phyloP scores from a whole-genome alignment of 2,113 vertebrate genomes.

The Ondatra zibethicus region DNA sequence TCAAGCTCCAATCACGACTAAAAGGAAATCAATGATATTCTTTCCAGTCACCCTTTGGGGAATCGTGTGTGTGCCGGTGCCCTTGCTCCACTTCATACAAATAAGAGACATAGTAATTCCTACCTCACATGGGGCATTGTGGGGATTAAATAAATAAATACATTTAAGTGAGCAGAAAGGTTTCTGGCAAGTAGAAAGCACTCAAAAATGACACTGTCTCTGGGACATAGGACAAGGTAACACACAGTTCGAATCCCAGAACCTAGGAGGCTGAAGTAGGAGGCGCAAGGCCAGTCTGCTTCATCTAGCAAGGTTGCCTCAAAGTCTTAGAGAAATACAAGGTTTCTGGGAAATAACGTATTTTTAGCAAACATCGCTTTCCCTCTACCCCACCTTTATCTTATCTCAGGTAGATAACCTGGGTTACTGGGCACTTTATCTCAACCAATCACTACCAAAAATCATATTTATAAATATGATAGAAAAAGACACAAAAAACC shows the following conservation, averaged over 20 bases:
- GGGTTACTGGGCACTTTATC: not conserved
- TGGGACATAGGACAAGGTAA: not conserved
- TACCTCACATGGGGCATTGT: not conserved
- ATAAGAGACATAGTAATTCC: constrained; percentile 46
- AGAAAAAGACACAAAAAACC: not conserved
- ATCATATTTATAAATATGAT: not conserved
- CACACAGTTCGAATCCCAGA: not conserved
- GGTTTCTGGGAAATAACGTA: constrained; percentile 7
- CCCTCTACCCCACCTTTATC: not conserved
- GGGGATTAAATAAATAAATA: not conserved
- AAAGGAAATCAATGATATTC: constrained; percentile 82
- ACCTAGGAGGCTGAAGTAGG: not conserved
- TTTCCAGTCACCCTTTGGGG: constrained; percentile 80
- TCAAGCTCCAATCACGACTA: constrained; percentile 63
- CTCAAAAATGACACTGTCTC: not conserved
- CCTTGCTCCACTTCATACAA: constrained; percentile 78
- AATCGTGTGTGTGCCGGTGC: constrained; percentile 75
- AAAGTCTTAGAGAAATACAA: not conserved
- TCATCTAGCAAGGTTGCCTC: not conserved
- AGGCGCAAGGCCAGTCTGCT: not conserved
- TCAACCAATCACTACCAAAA: not conserved
- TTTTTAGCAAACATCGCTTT: not conserved
- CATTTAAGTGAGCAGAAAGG: not conserved
- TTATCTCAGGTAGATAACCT: not conserved
- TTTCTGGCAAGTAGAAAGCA: not conserved